Conservation (phyloP, 2,888 invertebrate genomes). For the Parnassius apollo region DNA sequence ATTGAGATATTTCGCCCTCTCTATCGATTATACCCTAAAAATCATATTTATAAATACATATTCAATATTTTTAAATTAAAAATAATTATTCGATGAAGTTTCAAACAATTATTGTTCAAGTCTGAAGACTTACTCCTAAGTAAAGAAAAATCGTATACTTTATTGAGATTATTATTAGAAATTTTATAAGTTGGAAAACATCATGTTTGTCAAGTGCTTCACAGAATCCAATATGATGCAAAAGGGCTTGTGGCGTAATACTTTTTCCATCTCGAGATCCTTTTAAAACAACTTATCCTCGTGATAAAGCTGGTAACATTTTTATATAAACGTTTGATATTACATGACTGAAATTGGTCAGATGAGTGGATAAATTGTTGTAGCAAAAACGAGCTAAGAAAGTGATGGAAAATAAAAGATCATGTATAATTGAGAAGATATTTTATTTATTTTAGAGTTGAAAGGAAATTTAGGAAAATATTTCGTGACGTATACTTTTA, state of each 20-base stretch:
- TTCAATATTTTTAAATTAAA: too few relatives aligned
- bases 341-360: not conserved
- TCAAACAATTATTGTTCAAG: too few relatives aligned
- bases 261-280: not conserved
- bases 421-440: too few relatives aligned
- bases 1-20: too few relatives aligned
- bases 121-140: not conserved
- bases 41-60: too few relatives aligned
- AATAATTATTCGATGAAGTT: too few relatives aligned
- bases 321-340: not conserved
- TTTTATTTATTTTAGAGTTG: too few relatives aligned
- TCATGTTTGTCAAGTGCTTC: not conserved
- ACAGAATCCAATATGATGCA: not conserved
- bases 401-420: too few relatives aligned
- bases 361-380: too few relatives aligned
- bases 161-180: not conserved
- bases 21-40: too few relatives aligned
- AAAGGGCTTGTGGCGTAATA: not conserved
- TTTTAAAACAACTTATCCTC: not conserved
- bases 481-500: too few relatives aligned
- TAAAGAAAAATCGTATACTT: not conserved
- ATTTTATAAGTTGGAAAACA: conserved; percentile 7
- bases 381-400: not conserved
- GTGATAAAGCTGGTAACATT: not conserved
- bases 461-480: too few relatives aligned